Evolutionary conservation across 2,113 vertebrate genomes (phyloP).

Genomic region (Eolophus roseicapilla): DNA sequence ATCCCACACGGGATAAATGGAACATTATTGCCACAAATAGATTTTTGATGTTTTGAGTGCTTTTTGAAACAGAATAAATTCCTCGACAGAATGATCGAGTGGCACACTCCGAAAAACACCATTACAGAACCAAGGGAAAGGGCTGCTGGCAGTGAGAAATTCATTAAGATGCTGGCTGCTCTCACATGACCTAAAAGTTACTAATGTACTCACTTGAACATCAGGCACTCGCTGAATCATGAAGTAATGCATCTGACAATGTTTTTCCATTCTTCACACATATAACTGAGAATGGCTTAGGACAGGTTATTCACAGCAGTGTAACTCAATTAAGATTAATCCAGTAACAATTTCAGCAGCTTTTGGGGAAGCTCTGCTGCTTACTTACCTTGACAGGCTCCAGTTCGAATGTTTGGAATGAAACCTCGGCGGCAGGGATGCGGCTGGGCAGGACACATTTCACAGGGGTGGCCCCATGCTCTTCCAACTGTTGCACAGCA

Average conservation of each 20-base stretch:
- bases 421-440: constrained; percentile 95
- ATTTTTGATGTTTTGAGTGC: not conserved
- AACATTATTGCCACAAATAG: not conserved
- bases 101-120: not conserved
- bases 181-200: constrained; percentile 50
- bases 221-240: constrained; percentile 74
- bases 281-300: constrained; percentile 74
- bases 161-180: constrained; percentile 61
- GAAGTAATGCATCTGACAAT: constrained; percentile 73
- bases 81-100: not conserved
- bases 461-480: constrained; percentile 97
- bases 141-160: constrained; percentile 50
- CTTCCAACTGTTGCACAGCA: constrained; percentile 97
- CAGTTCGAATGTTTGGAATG: constrained; percentile 94
- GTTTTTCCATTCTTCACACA: constrained; percentile 75
- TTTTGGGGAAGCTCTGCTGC: constrained; percentile 15
- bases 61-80: constrained; percentile 2
- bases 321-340: constrained; percentile 80
- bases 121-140: constrained; percentile 5
- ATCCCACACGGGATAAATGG: not conserved
- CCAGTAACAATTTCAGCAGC: constrained; percentile 64
- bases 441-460: constrained; percentile 97
- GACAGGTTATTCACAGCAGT: constrained; percentile 77
- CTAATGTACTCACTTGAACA: constrained; percentile 69
- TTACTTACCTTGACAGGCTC: constrained; percentile 94